Conservation (phyloP, 2,888 invertebrate genomes). For the Drosophila melanosoma region DNA sequence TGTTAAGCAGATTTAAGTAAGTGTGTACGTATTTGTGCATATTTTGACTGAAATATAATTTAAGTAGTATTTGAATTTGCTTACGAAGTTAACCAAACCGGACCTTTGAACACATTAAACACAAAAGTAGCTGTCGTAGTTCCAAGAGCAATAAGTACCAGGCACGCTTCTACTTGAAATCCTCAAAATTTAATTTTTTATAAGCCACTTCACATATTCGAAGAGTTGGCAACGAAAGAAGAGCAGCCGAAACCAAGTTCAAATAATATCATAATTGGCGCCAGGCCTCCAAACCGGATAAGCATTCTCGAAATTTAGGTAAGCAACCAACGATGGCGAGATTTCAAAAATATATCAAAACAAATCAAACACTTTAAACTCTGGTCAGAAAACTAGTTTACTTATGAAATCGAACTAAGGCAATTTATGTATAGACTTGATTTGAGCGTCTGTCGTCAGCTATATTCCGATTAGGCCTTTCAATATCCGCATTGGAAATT, state of each 20-base stretch:
- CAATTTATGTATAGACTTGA: conserved; percentile 13
- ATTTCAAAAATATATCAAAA: conserved; percentile 12
- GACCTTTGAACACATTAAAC: conserved; percentile 48
- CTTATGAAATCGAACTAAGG: conserved; percentile 30
- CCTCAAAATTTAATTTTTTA: conserved; percentile 21
- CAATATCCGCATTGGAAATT: conserved; percentile 66
- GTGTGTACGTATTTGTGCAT: conserved; percentile 18
- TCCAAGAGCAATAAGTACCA: conserved; percentile 57
- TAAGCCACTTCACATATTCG: conserved; percentile 28
- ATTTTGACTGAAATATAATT: conserved; percentile 55
- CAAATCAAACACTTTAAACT: conserved; percentile 9
- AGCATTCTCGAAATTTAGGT: conserved; percentile 29
- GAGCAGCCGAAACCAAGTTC: conserved; percentile 43
- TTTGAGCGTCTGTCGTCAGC: conserved; percentile 7
- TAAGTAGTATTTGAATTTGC: conserved; percentile 53
- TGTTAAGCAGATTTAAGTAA: conserved; percentile 28
- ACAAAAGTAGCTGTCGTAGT: conserved; percentile 30
- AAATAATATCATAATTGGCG: conserved; percentile 46
- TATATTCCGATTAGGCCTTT: conserved; percentile 21
- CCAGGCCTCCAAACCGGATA: conserved; percentile 55
- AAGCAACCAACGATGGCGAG: conserved; percentile 18
- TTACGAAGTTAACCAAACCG: conserved; percentile 75
- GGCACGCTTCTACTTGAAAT: conserved; percentile 56
- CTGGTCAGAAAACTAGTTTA: conserved; percentile 20
- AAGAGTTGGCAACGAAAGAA: conserved; percentile 23